Evolutionary conservation across 2,888 invertebrate species (phyloP), one percentile per base, ranked within the genome.

Genomic region (Clanis bilineata): DNA sequence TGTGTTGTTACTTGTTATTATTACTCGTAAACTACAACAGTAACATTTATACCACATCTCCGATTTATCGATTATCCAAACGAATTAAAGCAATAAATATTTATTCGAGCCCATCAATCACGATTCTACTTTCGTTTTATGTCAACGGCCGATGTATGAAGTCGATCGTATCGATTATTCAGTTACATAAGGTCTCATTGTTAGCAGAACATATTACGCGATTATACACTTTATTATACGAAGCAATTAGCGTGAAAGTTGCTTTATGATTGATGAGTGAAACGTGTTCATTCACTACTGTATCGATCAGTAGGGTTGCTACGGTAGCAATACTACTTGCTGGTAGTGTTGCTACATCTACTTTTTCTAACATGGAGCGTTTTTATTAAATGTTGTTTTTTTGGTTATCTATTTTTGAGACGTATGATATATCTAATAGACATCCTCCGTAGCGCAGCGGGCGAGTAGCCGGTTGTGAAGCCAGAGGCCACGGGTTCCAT

Each of bases 231-330:
- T 81, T 82, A 83, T 80, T 80, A 72, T 68, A 57, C 69, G 58
- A 63, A 21, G 62, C 75, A 75, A 84, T 86, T 86, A 85, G 74
- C 70, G 80, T 77, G 86, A 86, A 87, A 86, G 84, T 80, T 63
- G 68, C 56, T 25, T 59, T 67, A 64, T 77, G 76, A 83, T 79
- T 77, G 79, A 83, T 83, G 64, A 72, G 79, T 76, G 80, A 79
- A 82, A 80, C 76, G 73, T 62, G 61, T 59, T 51, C 62, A 64
- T 69, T 67, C 66, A 62, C 67, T 68, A 63, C 67, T 67, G 60
- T 38, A 62, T 70, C 65, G 64, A 70, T 70, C 64, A 3, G 4
- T 58, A 58, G 58, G 58, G 58, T 58, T 58, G 51, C 18, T 51
- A 44, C 15, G 15, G 25, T 25, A 12, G 9, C 1, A 22, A 4